Evolutionary conservation across 2,797 vertebrate genomes (phyloP), one percentile per base, ranked within the genome.

Genomic region (Acanthopagrus latus): DNA sequence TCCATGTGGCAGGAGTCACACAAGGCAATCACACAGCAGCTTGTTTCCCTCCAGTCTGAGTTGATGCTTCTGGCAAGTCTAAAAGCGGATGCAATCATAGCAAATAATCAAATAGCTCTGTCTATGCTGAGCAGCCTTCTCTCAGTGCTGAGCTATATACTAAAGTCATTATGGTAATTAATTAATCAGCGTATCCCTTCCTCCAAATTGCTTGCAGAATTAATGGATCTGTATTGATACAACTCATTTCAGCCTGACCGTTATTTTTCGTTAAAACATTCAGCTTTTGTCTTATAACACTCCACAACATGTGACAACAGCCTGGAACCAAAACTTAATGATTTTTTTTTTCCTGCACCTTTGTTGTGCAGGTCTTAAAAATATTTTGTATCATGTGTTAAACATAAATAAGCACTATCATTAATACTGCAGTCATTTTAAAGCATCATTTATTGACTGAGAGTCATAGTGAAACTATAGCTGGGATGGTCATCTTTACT

Each of bases 71-170:
- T 43, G 68, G 82, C 27, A 72, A 70, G 57, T 57, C 60, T 46
- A 74, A 71, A 78, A 78, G 74, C 41, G 47, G 78, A 89, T 29
- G 72, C 67, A 77, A 74, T 86, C 63, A 57, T 27, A 69, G 3
- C 46, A 78, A 84, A 73, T 52, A 66, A 72, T 72, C 74, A 69
- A 70, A 73, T 0, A 63, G 48, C 38, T 63, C 10, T 1, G 55
- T 74, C 58, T 79, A 63, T 13, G 27, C 71, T 25, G 75, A 76
- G 74, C 55, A 44, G 51, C 38, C 18, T 46, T 63, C 46, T 60
- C 33, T 62, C 67, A 62, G 63, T 47, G 29, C 57, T 66, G 21
- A 59, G 75, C 21, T 48, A 65, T 27, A 71, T 58, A 66, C 69
- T 68, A 14, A 71, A 57, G 52, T 57, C 50, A 74, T 80, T 62